Percentiles rank a stretch among this genome's conserved stretches.
phyloP scores from a whole-genome alignment of 2,888 invertebrate species.

The Coleophora flavipennella region DNA sequence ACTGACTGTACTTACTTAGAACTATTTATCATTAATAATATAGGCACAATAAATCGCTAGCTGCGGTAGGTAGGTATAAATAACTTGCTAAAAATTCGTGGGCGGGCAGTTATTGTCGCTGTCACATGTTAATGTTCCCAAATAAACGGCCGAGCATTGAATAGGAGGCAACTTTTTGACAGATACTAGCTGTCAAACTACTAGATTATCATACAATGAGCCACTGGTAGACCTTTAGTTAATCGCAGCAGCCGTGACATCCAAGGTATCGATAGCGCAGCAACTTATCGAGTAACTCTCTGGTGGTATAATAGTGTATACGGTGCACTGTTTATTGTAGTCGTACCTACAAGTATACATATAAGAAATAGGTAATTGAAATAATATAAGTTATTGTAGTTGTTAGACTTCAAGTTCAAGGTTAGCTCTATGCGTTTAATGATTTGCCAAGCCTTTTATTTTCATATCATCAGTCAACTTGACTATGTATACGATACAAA shows the following conservation, averaged over 20 bases:
- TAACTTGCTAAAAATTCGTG: slow-evolving; percentile 17
- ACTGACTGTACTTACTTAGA: too few species aligned
- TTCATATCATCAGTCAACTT: too few species aligned
- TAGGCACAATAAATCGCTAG: too few species aligned
- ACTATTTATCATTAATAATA: too few species aligned
- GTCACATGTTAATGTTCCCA: slow-evolving; percentile 27
- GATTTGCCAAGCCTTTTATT: too few species aligned
- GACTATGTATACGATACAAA: too few species aligned
- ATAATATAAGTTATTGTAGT: too few species aligned
- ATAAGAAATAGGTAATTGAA: too few species aligned
- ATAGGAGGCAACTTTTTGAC: slow-evolving; percentile 43
- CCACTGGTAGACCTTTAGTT: slow-evolving; percentile 15
- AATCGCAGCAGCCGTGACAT: slow-evolving; percentile 18
- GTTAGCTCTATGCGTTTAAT: too few species aligned
- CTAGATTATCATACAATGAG: slow-evolving; percentile 55
- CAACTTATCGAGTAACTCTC: slow-evolving; percentile 18
- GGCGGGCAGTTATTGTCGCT: slow-evolving; percentile 35
- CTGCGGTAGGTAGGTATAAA: not conserved
- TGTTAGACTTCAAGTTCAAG: too few species aligned
- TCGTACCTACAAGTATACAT: too few species aligned
- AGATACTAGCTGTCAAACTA: slow-evolving; percentile 27
- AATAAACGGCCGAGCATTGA: slow-evolving; percentile 42
- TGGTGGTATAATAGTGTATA: slow-evolving; percentile 2
- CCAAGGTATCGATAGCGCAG: slow-evolving; percentile 10
- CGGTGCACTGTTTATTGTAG: too few species aligned